A percentile compares a stretch with the other conserved stretches of the same genome.
phyloP scores from a whole-genome alignment of 2,797 vertebrate species.

The Pseudochirops cupreus region DNA sequence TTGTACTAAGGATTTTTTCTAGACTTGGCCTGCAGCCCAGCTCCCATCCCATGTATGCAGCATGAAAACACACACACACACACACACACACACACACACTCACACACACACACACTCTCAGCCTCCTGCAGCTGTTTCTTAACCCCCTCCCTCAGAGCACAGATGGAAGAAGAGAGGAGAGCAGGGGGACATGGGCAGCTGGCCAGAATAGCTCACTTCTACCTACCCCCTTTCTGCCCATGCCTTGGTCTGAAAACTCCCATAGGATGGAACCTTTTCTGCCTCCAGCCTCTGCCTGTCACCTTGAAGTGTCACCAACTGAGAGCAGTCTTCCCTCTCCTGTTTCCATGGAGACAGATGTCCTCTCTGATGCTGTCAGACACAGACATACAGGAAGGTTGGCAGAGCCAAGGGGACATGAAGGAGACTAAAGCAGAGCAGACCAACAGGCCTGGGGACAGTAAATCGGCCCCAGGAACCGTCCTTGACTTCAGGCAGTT shows the following conservation, averaged over 20 bases:
- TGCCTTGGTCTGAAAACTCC: background rate
- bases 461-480: background rate
- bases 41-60: background rate
- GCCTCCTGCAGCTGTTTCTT: background rate
- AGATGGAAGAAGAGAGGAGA: background rate
- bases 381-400: background rate
- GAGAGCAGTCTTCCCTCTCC: constrained; percentile 52
- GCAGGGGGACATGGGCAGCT: background rate
- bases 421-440: background rate
- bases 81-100: background rate
- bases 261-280: background rate
- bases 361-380: constrained; percentile 28
- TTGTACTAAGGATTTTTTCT: background rate
- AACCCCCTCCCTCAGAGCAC: background rate
- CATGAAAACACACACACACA: background rate
- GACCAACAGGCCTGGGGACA: background rate
- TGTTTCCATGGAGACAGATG: constrained; percentile 77
- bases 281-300: background rate
- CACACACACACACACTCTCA: background rate
- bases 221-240: background rate
- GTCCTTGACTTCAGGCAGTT: background rate
- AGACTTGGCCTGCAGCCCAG: background rate
- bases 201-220: background rate
- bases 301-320: constrained; percentile 64
- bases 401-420: background rate